phyloP scores from a whole-genome alignment of 2,888 invertebrate genomes.

The Galerucella calmariensis region DNA sequence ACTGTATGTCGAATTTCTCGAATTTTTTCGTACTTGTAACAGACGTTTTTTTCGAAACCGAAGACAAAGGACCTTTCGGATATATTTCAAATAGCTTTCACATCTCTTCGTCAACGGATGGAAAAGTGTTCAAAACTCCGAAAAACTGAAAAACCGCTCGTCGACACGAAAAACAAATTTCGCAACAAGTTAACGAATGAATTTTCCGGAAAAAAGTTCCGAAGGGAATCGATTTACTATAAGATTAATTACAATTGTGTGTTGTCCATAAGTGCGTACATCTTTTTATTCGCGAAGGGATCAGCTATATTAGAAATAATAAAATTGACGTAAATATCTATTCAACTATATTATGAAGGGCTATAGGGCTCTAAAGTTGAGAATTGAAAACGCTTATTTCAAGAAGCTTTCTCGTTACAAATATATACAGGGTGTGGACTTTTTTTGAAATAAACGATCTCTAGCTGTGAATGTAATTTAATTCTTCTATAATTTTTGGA shows the following conservation, averaged over 20 bases:
- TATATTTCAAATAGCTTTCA: constrained; percentile 27
- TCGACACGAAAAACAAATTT: constrained; percentile 36
- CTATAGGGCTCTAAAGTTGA: too few species aligned
- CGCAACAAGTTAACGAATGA: constrained; percentile 41
- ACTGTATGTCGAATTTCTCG: not conserved
- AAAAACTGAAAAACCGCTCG: constrained; percentile 26
- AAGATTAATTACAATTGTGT: constrained; percentile 45
- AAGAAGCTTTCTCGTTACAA: too few species aligned
- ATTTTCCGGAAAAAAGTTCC: constrained; percentile 30
- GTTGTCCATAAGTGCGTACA: not conserved
- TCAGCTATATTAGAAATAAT: not conserved
- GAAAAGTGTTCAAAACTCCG: constrained; percentile 16
- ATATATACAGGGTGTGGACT: too few species aligned
- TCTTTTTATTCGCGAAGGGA: not conserved
- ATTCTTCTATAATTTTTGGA: too few species aligned
- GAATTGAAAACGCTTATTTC: too few species aligned
- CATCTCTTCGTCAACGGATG: constrained; percentile 18
- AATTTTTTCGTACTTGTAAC: not conserved
- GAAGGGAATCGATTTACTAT: constrained; percentile 36
- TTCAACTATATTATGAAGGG: too few species aligned
- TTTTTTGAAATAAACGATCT: too few species aligned
- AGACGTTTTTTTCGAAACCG: constrained; percentile 17
- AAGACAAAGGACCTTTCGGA: constrained; percentile 28
- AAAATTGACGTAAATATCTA: not conserved
- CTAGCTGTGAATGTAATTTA: too few species aligned